These are phyloP conservation scores for Muscicapa striata DNA, from an alignment of 2,797 vertebrate species.

Conservation along the genomic window DNA sequence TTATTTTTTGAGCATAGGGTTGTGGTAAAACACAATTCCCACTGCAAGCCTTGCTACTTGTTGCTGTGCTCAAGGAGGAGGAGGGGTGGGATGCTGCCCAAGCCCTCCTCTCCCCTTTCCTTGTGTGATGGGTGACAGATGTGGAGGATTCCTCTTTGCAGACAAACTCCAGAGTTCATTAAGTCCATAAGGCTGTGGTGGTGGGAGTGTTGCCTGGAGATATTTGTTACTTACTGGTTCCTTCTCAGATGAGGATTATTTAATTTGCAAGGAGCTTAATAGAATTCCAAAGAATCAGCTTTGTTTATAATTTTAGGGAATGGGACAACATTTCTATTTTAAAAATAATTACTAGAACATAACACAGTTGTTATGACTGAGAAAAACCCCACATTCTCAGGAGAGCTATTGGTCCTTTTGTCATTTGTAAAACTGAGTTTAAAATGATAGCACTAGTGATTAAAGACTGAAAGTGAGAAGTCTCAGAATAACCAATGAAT, in stretches of 20 bases:
- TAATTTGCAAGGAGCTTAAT: neutral
- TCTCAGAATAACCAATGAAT: slow-evolving; percentile 25
- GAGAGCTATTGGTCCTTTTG: neutral
- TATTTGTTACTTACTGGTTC: slow-evolving; percentile 19
- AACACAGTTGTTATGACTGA: neutral
- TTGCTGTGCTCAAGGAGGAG: rapidly evolving
- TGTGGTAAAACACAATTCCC: neutral
- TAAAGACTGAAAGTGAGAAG: slow-evolving; percentile 32
- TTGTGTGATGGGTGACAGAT: neutral
- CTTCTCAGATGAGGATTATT: slow-evolving; percentile 37
- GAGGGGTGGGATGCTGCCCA: neutral
- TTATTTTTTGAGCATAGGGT: neutral
- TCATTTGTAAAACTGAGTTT: slow-evolving; percentile 10
- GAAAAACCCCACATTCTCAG: neutral
- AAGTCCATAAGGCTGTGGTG: neutral
- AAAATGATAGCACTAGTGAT: slow-evolving; percentile 42
- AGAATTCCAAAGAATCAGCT: neutral
- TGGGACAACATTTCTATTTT: neutral
- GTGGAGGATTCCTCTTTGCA: neutral
- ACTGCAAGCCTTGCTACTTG: neutral
- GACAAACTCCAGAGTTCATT: neutral
- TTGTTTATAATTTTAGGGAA: slow-evolving; percentile 16
- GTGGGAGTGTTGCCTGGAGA: neutral
- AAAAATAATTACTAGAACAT: neutral
- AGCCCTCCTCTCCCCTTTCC: neutral